Evolutionary conservation across 1,140 invertebrate genomes (phyloP), one percentile per base, ranked within the genome.

Genomic region (Drosophila sucinea): DNA sequence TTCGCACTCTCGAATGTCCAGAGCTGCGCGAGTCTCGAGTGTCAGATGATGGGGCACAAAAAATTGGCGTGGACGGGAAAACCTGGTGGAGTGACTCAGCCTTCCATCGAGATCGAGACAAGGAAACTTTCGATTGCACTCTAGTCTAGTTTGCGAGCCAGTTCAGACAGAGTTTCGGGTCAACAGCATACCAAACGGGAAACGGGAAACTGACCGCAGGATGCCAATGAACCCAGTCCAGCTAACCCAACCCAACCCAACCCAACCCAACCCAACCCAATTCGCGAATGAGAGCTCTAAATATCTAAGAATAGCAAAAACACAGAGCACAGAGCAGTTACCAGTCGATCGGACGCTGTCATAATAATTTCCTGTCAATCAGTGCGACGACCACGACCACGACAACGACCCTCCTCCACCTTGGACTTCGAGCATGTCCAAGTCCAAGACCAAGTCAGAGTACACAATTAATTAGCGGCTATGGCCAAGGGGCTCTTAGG

Each of bases 391-490:
- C 68, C 78, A 67, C 60, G 73, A 66, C 68, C 68, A 70, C 64
- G 77, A 68, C 66, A 51, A 72, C 65, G 17, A 57, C 56, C 71
- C 67, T 64, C 41, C 76, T 70, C 58, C 70, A 55, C 63, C 64
- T 73, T 56, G 57, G 61, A 70, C 68, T 73, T 65, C 67, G 67
- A 66, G 56, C 51, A 29, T 69, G 70, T 51, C 30, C 27, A 40
- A 32, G 67, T 76, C 70, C 51, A 29, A 65, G 57, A 32, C 30
- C 23, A 40, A 32, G 69, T 76, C 70, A 78, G 69, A 82, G 72
- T 80, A 87, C 79, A 76, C 79, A 80, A 87, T 87, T 87, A 87
- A 87, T 87, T 87, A 87, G 77, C 67, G 54, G 73, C 62, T 66
- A 47, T 67, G 67, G 61, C 62, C 54, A 67, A 32, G 69, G 75